Base-by-base conservation (phyloP, 2,888 invertebrate genomes). In the Eubasilissa splendida region DNA sequence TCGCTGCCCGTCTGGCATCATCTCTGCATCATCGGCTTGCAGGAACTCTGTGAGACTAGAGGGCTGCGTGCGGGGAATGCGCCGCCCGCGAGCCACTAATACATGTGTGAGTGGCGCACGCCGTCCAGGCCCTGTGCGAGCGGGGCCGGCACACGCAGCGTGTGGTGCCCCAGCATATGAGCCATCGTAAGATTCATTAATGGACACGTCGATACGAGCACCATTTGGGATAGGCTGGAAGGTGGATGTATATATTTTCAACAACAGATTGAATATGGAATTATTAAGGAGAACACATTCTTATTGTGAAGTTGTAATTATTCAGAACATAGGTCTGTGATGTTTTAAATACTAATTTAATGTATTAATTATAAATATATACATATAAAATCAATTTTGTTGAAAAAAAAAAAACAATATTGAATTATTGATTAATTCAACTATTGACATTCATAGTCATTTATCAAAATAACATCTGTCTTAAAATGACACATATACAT, bases 131-230 rank as follows among this genome's bases (percentile, higher is more conserved):
- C 93, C 93, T 12, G 95, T 93, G 52, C 93, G 94, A 87, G 83
- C 95, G 92, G 84, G 96, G 93, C 84, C 95, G 93, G 95, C 94
- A 76, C 96, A 95, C 84, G 97, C 90, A 88, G 97, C 96, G 86
- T 96, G 96, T 0, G 98, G 97, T 63, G 97, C 97, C 4, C 98
- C 98, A 11, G 96, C 95, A 88, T 98, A 98, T 0, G 97, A 97
- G 0, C 98, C 98, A 89, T 99, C 98, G 88, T 97, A 98, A 82
- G 95, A 90, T 88, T 98, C 97, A 89, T 98, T 98, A 85, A 99
- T 96, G 0, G 97, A 96, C 1, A 99, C 98, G 89, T 99, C 98
- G 84, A 99, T 96, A 81, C 97, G 93, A 60, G 97, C 96, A 82
- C 97, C 96, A 85, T 92, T 92, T 0, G 93, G 90, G 84, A 95